Evolutionary conservation across 2,888 invertebrate species (phyloP).

Genomic region (Choristoneura rosaceana): DNA sequence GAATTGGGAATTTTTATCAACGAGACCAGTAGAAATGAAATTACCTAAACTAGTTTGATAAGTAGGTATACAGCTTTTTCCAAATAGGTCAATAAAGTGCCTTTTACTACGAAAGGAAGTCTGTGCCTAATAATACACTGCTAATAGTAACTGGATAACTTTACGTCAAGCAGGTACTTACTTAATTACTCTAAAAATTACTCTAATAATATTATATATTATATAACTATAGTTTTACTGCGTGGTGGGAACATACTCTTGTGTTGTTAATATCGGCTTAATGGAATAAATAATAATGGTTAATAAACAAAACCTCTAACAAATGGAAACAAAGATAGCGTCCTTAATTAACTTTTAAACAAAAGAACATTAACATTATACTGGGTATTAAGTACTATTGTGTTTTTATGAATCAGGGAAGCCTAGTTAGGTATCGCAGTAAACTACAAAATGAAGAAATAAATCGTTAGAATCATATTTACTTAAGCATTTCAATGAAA

Average conservation of each 20-base stretch:
- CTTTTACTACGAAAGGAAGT: not conserved
- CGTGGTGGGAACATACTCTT: not conserved
- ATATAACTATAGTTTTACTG: not conserved
- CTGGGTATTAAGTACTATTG: not conserved
- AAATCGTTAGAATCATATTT: not conserved
- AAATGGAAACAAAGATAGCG: conserved; percentile 3
- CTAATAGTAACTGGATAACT: too few species aligned
- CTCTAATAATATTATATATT: too few species aligned
- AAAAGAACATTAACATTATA: conserved; percentile 2
- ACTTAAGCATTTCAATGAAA: not conserved
- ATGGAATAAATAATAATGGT: conserved; percentile 3
- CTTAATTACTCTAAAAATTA: not conserved
- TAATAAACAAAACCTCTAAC: not conserved
- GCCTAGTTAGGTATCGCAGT: not conserved
- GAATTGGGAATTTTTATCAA: conserved; percentile 12
- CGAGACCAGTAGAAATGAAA: not conserved
- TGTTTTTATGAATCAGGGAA: not conserved
- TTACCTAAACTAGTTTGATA: not conserved
- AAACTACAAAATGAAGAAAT: not conserved
- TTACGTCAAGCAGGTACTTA: not conserved
- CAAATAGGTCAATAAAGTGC: not conserved
- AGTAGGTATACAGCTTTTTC: not conserved
- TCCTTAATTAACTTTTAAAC: conserved; percentile 7
- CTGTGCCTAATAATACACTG: not conserved
- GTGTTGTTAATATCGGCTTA: not conserved